phyloP scores from a whole-genome alignment of 2,797 vertebrate species.

The Coendou prehensilis region DNA sequence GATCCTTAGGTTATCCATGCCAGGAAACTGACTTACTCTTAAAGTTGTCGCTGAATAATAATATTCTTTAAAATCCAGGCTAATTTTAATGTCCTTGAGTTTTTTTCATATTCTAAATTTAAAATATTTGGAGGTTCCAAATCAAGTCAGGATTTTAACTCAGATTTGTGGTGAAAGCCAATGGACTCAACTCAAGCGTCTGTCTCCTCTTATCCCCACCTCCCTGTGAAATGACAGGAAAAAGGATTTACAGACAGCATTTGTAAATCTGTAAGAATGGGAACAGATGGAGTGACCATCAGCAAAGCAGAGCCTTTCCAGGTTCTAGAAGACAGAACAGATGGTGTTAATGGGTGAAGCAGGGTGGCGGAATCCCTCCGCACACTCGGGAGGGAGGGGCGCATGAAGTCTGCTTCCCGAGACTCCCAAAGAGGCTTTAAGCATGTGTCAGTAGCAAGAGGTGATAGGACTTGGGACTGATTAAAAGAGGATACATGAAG shows the following conservation, averaged over 20 bases:
- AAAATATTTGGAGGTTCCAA: constrained; percentile 44
- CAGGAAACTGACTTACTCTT: background rate
- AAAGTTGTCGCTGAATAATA: background rate
- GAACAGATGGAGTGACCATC: constrained; percentile 68
- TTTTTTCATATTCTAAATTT: constrained; percentile 54
- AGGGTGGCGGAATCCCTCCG: background rate
- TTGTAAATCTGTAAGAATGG: constrained; percentile 49
- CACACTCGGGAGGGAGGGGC: background rate
- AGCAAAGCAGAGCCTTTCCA: constrained; percentile 61
- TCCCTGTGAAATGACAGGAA: constrained; percentile 32
- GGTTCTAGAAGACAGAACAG: constrained; percentile 61
- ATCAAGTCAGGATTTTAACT: constrained; percentile 50
- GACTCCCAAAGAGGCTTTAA: background rate
- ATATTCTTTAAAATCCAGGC: constrained; percentile 11
- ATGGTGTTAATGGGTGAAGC: constrained; percentile 29
- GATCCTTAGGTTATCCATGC: background rate
- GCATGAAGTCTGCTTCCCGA: background rate
- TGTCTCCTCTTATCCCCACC: constrained; percentile 11
- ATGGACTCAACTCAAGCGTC: background rate
- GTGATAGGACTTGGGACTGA: background rate
- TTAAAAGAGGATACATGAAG: background rate
- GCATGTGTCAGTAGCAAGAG: background rate
- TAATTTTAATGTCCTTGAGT: constrained; percentile 50
- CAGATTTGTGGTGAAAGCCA: background rate
- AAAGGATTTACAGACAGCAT: constrained; percentile 29